Percentiles rank a stretch among this genome's conserved stretches.
Conservation (phyloP, 2,888 invertebrate species). For the Bedellia somnulentella region DNA sequence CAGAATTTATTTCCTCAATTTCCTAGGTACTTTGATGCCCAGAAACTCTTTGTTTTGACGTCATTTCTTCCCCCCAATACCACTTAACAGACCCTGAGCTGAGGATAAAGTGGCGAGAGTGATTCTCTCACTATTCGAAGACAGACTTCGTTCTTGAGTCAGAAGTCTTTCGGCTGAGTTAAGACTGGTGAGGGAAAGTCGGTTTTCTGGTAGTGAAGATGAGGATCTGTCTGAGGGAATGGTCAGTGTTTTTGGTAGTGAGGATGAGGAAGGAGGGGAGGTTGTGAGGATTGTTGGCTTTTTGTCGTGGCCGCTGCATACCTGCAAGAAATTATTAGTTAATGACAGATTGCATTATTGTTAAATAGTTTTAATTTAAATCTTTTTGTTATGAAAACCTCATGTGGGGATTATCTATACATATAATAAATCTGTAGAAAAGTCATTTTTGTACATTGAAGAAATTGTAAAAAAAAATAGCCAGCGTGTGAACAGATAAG, state of each 20-base stretch:
- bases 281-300: constrained; percentile 38
- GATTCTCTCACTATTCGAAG: constrained; percentile 27
- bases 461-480: too few species aligned
- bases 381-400: too few species aligned
- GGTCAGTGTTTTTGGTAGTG: constrained; percentile 26
- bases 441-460: too few species aligned
- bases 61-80: constrained; percentile 53
- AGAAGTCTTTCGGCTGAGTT: constrained; percentile 31
- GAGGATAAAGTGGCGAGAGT: constrained; percentile 34
- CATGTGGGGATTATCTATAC: too few species aligned
- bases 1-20: too few species aligned
- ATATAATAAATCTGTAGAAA: too few species aligned
- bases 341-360: too few species aligned
- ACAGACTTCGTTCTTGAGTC: constrained; percentile 19
- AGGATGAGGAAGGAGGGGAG: constrained; percentile 35
- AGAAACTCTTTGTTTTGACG: too few species aligned
- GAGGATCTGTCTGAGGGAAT: constrained; percentile 23
- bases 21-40: too few species aligned
- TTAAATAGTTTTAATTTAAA: too few species aligned
- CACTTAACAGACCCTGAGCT: constrained; percentile 38
- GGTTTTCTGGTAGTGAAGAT: constrained; percentile 12
- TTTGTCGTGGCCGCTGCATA: constrained; percentile 51
- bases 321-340: too few species aligned
- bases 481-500: too few species aligned
- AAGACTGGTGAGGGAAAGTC: constrained; percentile 26